Base-by-base conservation (phyloP, 2,888 invertebrate genomes). In the Amiota minor region DNA sequence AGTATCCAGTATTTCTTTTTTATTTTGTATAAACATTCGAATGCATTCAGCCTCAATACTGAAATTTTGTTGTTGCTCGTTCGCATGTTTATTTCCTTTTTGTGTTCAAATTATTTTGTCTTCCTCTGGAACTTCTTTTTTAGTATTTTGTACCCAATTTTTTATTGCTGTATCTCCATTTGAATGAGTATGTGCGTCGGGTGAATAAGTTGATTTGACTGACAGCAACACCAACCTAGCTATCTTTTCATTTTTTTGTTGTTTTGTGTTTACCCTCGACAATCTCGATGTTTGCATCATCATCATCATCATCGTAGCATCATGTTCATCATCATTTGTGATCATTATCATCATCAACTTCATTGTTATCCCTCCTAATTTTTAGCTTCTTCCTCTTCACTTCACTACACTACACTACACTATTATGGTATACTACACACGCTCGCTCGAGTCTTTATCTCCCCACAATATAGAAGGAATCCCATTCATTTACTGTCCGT, bases 101-200 rank as follows among this genome's bases (percentile, higher is more conserved):
- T 62, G 20, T 62, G 9, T 35, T 62, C 62, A 62, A 62, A 62
- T 62, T 62, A 62, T 35, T 35, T 62, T 62, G 62, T 18, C 35
- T 23, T 35, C 45, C 45, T 62, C 12, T 23, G 9, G 8, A 9
- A 2, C n/a, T 20, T 20, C 8, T 61, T 20, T 6, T 50, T 1
- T 62, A 11, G 20, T 62, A 35, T 62, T 62, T 35, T 12, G 3
- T 23, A 8, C 61, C 12, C 12, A 18, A 18, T 12, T 35, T 35
- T 20, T n/a, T 62, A 35, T 62, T 62, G 62, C 45, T 62, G 59
- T 23, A 35, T 23, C 45, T 35, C 62, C 14, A 62, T 62, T 59
- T 59, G 20, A 59, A 20, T 35, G 35, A 35, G 18, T 59, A 20
- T 20, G 23, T 59, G 18, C 59, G 62, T 62, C 45, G 62, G 35